Percentiles rank a stretch among this genome's conserved stretches.
phyloP scores from a whole-genome alignment of 2,888 invertebrate genomes.

The Elmis aenea region DNA sequence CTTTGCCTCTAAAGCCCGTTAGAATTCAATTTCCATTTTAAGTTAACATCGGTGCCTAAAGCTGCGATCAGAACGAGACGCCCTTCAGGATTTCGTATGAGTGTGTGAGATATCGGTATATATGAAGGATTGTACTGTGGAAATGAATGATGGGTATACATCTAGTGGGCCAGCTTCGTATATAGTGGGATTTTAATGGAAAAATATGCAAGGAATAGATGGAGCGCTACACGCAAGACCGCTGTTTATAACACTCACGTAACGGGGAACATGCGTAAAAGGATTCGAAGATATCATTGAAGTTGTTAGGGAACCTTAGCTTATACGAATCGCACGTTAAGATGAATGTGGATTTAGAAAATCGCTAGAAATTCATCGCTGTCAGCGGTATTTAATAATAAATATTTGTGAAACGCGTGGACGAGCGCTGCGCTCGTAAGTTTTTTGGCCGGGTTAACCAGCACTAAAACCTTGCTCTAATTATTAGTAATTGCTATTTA shows the following conservation, averaged over 20 bases:
- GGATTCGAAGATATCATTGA: conserved; percentile 30
- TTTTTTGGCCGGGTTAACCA: no score
- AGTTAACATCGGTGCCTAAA: conserved; percentile 34
- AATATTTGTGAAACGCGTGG: no score
- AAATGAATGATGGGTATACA: conserved; percentile 40
- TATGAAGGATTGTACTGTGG: conserved; percentile 34
- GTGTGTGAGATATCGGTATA: conserved; percentile 27
- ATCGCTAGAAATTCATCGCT: no score
- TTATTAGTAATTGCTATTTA: no score
- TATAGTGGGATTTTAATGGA: conserved; percentile 15
- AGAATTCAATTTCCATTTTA: conserved; percentile 44
- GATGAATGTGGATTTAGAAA: no score
- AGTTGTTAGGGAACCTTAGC: conserved; percentile 32
- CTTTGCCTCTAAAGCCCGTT: conserved; percentile 24
- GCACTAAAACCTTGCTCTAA: no score
- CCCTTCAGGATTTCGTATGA: conserved; percentile 5
- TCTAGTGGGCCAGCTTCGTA: conserved; percentile 22
- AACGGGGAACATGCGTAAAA: conserved; percentile 27
- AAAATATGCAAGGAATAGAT: conserved; percentile 28
- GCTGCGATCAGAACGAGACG: conserved; percentile 21
- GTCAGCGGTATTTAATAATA: no score
- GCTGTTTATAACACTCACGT: conserved; percentile 24
- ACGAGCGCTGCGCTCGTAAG: no score
- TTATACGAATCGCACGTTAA: no score
- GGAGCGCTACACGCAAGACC: conserved; percentile 26